Percentiles rank a stretch among this genome's conserved stretches.
phyloP scores from a whole-genome alignment of 2,797 vertebrate species.

The Limnodromus scolopaceus region DNA sequence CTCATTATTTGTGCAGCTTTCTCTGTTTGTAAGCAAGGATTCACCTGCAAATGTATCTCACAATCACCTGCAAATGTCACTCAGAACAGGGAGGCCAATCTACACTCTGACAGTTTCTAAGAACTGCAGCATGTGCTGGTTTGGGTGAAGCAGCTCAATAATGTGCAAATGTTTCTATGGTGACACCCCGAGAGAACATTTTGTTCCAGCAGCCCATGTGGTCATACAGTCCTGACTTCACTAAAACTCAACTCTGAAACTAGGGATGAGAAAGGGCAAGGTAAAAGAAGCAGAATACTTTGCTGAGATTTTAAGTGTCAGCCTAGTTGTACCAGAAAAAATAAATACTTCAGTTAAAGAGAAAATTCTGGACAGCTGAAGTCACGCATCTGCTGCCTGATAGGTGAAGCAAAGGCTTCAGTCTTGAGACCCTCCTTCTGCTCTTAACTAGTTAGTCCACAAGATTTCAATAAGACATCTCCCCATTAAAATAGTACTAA shows the following conservation, averaged over 20 bases:
- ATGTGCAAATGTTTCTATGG: conserved; percentile 22
- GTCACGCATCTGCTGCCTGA: neutral
- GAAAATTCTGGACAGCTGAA: neutral
- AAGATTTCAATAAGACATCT: neutral
- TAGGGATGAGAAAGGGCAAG: neutral
- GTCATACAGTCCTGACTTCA: neutral
- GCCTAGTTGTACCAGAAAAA: neutral
- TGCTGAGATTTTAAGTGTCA: neutral
- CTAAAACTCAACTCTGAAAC: neutral
- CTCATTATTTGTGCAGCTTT: neutral
- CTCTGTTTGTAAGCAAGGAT: neutral
- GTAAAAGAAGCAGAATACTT: neutral
- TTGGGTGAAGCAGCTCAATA: neutral
- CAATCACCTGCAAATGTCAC: neutral
- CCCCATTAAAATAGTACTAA: neutral
- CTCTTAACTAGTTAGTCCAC: neutral
- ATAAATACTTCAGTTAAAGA: neutral
- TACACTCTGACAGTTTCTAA: neutral
- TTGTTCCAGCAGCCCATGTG: neutral
- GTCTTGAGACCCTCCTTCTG: neutral
- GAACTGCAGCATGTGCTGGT: neutral
- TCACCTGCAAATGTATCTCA: neutral
- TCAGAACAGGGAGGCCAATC: neutral
- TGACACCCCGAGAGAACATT: neutral
- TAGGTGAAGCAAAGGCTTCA: neutral